phyloP scores from a whole-genome alignment of 2,113 vertebrate genomes.

The Gracilinanus agilis region DNA sequence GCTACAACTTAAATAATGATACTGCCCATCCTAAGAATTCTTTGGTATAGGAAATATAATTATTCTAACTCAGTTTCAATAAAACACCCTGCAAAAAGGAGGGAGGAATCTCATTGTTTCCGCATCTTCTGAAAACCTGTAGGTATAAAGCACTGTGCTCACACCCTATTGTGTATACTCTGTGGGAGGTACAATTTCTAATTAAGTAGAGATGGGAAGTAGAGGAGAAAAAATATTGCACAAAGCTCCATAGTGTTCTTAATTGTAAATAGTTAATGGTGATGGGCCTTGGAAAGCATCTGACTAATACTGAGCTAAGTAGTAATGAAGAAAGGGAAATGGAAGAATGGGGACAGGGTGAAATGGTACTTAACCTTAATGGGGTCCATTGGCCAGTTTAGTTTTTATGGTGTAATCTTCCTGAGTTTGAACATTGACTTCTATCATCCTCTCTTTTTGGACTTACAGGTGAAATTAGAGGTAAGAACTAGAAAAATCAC shows the following conservation, averaged over 20 bases:
- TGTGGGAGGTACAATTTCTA: conserved; percentile 9
- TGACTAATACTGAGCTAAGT: background rate
- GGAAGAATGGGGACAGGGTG: background rate
- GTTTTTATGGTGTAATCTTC: background rate
- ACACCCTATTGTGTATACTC: conserved; percentile 30
- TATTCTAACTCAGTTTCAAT: conserved; percentile 26
- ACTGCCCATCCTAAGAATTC: background rate
- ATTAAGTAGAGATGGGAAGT: conserved; percentile 46
- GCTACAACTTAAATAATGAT: background rate
- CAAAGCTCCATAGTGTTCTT: background rate
- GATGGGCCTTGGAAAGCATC: background rate
- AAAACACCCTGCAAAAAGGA: background rate
- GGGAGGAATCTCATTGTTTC: conserved; percentile 39
- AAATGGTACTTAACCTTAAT: background rate
- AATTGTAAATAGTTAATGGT: background rate
- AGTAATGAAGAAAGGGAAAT: background rate
- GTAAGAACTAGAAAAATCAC: background rate
- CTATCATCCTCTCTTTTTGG: background rate
- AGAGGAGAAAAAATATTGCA: conserved; percentile 28
- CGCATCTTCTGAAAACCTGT: conserved; percentile 12
- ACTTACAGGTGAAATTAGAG: background rate
- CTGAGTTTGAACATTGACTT: background rate
- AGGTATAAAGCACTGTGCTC: conserved; percentile 8
- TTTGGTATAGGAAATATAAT: background rate
- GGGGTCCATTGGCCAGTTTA: background rate